Percentiles rank a stretch among this genome's conserved stretches.
Conservation (phyloP, 2,113 vertebrate species). For the Motacilla alba region DNA sequence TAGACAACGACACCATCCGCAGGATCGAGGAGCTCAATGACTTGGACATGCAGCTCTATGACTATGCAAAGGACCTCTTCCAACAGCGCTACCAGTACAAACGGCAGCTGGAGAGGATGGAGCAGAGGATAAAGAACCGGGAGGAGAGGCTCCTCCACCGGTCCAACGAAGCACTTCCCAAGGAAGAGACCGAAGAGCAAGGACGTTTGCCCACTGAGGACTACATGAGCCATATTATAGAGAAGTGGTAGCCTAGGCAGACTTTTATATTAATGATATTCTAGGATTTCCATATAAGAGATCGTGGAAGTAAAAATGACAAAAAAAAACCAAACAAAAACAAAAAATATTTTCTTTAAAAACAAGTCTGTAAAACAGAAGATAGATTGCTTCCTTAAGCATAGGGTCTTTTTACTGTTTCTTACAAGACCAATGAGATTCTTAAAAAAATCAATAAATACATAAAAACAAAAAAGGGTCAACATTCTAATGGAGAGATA, state of each 20-base stretch:
- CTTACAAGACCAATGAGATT: conserved; percentile 54
- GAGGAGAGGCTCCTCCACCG: conserved; percentile 82
- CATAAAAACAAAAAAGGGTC: conserved; percentile 47
- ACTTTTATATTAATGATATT: conserved; percentile 64
- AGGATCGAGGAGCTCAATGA: conserved; percentile 97
- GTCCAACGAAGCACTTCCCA: conserved; percentile 78
- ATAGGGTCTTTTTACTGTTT: conserved; percentile 58
- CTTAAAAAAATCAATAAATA: conserved; percentile 42
- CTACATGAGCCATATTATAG: conserved; percentile 99
- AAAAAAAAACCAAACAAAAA: not conserved
- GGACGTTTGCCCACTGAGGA: conserved; percentile 93
- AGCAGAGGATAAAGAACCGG: conserved; percentile 87
- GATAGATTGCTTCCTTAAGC: conserved; percentile 21
- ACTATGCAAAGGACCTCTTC: conserved; percentile 97
- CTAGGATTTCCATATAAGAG: conserved; percentile 50
- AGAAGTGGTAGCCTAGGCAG: conserved; percentile 89
- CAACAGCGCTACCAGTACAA: conserved; percentile 98
- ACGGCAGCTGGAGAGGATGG: conserved; percentile 90
- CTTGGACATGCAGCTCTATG: conserved; percentile 96
- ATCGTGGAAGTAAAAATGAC: conserved; percentile 32
- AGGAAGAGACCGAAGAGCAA: conserved; percentile 79
- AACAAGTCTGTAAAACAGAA: conserved; percentile 39
- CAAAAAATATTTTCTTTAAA: conserved; percentile 33
- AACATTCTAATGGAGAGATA: not conserved
- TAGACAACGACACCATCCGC: conserved; percentile 88